Conservation (phyloP, 2,797 vertebrate species). For the Chrosomus eos region DNA sequence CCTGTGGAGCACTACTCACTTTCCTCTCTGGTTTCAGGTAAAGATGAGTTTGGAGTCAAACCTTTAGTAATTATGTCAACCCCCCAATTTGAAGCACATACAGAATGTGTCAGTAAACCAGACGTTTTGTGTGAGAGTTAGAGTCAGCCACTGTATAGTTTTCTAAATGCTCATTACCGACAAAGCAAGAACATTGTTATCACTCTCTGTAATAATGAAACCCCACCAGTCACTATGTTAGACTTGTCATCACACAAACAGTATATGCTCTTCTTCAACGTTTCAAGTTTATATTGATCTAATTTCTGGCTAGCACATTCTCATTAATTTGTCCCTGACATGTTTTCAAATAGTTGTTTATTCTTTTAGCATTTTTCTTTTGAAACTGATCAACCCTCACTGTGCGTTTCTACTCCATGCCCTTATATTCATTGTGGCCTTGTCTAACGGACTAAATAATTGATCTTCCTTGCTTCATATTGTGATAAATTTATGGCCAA, state of each 20-base stretch:
- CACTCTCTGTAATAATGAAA: background rate
- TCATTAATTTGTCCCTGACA: slow-evolving; percentile 18
- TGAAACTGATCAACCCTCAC: slow-evolving; percentile 29
- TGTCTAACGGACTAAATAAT: slow-evolving; percentile 76
- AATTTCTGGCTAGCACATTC: background rate
- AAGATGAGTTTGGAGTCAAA: slow-evolving; percentile 26
- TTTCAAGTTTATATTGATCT: slow-evolving; percentile 3
- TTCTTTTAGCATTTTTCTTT: slow-evolving; percentile 28
- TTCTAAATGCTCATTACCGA: background rate
- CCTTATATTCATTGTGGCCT: slow-evolving; percentile 61
- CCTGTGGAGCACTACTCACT: slow-evolving; percentile 68
- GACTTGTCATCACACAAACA: background rate
- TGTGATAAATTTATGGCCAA: slow-evolving; percentile 78
- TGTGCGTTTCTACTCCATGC: slow-evolving; percentile 30
- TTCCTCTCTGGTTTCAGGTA: slow-evolving; percentile 2
- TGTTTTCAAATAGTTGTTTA: slow-evolving; percentile 14
- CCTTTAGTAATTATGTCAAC: slow-evolving; percentile 31
- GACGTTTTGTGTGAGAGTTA: background rate
- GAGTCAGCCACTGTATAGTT: background rate
- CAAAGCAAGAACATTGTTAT: background rate
- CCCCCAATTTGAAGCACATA: background rate
- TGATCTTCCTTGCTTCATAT: slow-evolving; percentile 66
- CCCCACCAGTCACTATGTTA: background rate
- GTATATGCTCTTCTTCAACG: background rate
- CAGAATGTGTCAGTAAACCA: background rate